A percentile compares a stretch with the other conserved stretches of the same genome.
Evolutionary conservation across 2,888 invertebrate genomes (phyloP).

Genomic region (Melipona bicolor): DNA sequence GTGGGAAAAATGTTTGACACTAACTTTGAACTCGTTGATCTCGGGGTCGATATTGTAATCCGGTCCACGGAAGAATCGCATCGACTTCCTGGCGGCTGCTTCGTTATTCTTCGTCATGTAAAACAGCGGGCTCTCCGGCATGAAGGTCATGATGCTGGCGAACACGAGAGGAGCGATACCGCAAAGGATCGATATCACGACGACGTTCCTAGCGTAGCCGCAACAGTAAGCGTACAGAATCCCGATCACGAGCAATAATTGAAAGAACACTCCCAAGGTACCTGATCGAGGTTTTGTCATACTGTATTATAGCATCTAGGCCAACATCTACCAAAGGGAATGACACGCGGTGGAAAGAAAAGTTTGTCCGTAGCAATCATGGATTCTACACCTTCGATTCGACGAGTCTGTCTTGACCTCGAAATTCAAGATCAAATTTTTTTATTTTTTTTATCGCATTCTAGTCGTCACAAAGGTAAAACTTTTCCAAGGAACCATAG

Average conservation of each 20-base stretch:
- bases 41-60: slow-evolving; percentile 88
- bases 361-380: no score
- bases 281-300: slow-evolving; percentile 83
- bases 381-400: no score
- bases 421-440: no score
- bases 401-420: no score
- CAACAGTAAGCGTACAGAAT: slow-evolving; percentile 90
- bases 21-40: slow-evolving; percentile 87
- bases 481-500: no score
- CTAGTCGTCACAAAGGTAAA: no score
- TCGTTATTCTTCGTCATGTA: slow-evolving; percentile 87
- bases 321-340: not conserved
- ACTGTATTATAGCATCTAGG: not conserved
- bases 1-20: slow-evolving; percentile 72
- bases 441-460: no score
- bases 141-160: slow-evolving; percentile 88
- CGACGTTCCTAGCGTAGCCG: slow-evolving; percentile 86
- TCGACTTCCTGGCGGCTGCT: slow-evolving; percentile 88
- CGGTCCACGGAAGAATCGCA: slow-evolving; percentile 89
- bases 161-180: slow-evolving; percentile 88
- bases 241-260: slow-evolving; percentile 92
- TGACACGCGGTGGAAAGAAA: not conserved
- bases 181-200: slow-evolving; percentile 86
- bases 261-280: slow-evolving; percentile 92
- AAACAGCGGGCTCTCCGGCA: slow-evolving; percentile 94